A percentile compares a stretch with the other conserved stretches of the same genome.
Evolutionary conservation across 2,797 vertebrate genomes (phyloP).

Genomic region (Hippocampus kuda): DNA sequence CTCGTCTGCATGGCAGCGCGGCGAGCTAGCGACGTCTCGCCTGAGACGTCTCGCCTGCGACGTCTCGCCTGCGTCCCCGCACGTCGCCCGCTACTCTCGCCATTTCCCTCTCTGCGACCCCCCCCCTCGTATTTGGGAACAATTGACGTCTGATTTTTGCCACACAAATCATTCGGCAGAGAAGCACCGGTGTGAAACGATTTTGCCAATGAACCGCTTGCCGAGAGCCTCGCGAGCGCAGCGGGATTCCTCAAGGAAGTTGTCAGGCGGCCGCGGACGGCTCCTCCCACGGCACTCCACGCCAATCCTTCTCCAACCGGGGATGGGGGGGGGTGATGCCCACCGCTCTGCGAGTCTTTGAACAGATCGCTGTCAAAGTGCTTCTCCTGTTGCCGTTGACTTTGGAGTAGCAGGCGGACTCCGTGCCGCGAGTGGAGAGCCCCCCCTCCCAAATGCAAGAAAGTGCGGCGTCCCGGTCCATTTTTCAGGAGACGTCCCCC

Average conservation of each 20-base stretch:
- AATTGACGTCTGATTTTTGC: background rate
- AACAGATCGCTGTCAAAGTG: background rate
- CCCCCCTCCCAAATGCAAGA: background rate
- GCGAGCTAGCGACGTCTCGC: conserved; percentile 48
- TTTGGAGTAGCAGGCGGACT: background rate
- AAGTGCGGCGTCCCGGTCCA: background rate
- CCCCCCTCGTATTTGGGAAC: background rate
- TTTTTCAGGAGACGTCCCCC: background rate
- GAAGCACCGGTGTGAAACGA: conserved; percentile 8
- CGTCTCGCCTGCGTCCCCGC: conserved; percentile 23
- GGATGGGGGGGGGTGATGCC: conserved; percentile 19
- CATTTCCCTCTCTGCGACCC: conserved; percentile 12
- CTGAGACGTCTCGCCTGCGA: conserved; percentile 35
- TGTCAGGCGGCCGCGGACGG: conserved; percentile 27
- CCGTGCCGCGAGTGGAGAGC: background rate
- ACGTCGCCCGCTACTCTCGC: conserved; percentile 31
- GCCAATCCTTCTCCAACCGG: conserved; percentile 14
- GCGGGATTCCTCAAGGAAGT: conserved; percentile 23
- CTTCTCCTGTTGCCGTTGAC: background rate
- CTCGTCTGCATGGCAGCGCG: conserved; percentile 44
- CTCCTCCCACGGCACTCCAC: conserved; percentile 20
- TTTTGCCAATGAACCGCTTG: conserved; percentile 17
- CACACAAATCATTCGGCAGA: background rate
- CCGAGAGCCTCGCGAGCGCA: conserved; percentile 22
- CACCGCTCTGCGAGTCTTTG: conserved; percentile 45